Percentiles rank a stretch among this genome's conserved stretches.
These are phyloP conservation scores for Cheilosia impressa DNA, from an alignment of 2,888 invertebrate species.

Conservation along the genomic window DNA sequence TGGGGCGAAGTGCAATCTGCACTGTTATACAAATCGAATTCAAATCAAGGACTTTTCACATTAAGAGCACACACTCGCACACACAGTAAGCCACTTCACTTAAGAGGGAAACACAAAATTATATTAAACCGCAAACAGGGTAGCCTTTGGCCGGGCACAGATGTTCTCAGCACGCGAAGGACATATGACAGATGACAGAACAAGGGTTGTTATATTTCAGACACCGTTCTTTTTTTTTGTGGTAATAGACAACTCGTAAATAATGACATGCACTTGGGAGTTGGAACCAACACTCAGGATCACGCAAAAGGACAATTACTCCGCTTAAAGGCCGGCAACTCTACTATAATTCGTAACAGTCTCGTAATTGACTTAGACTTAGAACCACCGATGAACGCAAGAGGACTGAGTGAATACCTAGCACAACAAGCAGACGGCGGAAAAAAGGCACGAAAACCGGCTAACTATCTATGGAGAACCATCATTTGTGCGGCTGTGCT, in stretches of 20 bases:
- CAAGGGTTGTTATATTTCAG: conserved; percentile 36
- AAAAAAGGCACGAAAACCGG: conserved; percentile 19
- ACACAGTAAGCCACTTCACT: neutral
- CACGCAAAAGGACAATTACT: conserved; percentile 5
- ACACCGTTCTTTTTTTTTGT: neutral
- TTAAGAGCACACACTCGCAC: neutral
- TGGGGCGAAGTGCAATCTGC: conserved; percentile 73
- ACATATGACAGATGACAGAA: conserved; percentile 30
- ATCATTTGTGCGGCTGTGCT: conserved; percentile 37
- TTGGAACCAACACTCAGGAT: neutral
- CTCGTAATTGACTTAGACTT: conserved; percentile 26
- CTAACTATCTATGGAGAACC: conserved; percentile 42
- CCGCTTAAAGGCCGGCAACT: conserved; percentile 1
- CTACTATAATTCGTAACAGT: neutral
- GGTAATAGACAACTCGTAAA: neutral
- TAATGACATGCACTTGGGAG: conserved; percentile 16
- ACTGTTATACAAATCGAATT: conserved; percentile 1
- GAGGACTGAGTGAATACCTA: conserved; percentile 24
- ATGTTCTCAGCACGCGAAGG: conserved; percentile 50
- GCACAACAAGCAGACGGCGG: conserved; percentile 1
- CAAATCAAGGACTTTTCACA: conserved; percentile 8
- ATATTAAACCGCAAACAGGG: neutral
- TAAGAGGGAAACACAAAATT: neutral
- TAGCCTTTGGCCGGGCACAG: conserved; percentile 38
- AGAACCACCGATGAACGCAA: conserved; percentile 32